Evolutionary conservation across 2,113 vertebrate species (phyloP), one percentile per base, ranked within the genome.

Genomic region (Tonatia bakeri): DNA sequence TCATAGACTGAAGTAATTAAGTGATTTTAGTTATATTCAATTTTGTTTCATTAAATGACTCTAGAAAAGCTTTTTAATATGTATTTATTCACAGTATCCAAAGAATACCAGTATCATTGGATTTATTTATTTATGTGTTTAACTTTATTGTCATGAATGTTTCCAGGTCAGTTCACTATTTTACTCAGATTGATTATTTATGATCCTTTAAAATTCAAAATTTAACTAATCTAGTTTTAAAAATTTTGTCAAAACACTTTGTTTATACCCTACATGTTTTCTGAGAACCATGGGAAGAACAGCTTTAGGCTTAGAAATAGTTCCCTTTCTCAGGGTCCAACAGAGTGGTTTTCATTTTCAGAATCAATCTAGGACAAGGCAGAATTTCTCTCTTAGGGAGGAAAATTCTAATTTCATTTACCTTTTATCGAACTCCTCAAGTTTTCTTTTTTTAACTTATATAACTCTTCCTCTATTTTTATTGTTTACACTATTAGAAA

Each of bases 241-340:
- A 89, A 84, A 33, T 65, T 94, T 36, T 28, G 22, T 88, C 36
- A 64, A 64, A 73, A 73, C 17, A 52, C 20, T 92, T 88, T 95
- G 70, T 94, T 97, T 90, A 73, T 1, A 33, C 12, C 10, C 28
- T 64, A 20, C 36, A 0, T 94, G 97, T 97, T 96, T 59, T 96
- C 26, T 96, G 98, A 98, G 98, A 98, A 95, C 96, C 95, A 97
- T 98, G 98, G 97, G 98, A 98, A 98, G 92, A 91, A 0, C 5
- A 83, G 77, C 87, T 90, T 97, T 83, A 91, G 82, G 89, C 92
- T 79, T 88, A 96, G 84, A 93, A 43, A 96, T 59, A 97, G 94
- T 82, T 96, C 82, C 54, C 95, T 93, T 87, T 96, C 87, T 67
- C 61, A 59, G 56, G 80, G 38, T 90, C 89, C 1, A 7, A 92